phyloP scores from a whole-genome alignment of 2,888 invertebrate species.

The Penaeus monodon region DNA sequence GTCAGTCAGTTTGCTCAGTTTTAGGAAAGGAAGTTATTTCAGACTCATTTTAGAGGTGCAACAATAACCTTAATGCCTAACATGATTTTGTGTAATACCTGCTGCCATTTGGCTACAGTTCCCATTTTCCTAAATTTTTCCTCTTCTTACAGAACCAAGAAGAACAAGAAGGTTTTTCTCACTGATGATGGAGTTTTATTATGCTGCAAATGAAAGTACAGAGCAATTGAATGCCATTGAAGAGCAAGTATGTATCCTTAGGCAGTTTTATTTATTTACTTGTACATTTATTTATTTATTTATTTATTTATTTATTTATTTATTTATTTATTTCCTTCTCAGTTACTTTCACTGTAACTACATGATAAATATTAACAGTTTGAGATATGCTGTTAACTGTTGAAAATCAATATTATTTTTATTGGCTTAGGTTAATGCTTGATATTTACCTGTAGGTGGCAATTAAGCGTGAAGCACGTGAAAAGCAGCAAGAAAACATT shows the following conservation, averaged over 20 bases:
- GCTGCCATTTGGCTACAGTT: neutral
- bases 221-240: neutral
- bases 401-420: neutral
- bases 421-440: neutral
- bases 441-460: neutral
- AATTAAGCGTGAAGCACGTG: neutral
- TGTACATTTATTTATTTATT: no score
- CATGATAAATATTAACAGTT: neutral
- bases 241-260: neutral
- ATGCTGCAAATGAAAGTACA: constrained; percentile 6
- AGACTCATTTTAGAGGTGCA: no score
- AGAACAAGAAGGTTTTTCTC: constrained; percentile 3
- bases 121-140: neutral
- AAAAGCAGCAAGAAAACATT: neutral
- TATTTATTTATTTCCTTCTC: no score
- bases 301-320: no score
- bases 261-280: no score
- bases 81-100: no score
- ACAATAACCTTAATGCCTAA: no score
- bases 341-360: neutral
- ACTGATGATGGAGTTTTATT: neutral
- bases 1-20: no score
- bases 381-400: neutral
- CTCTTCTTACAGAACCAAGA: constrained; percentile 1
- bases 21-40: no score